Conservation (phyloP, 2,797 vertebrate species). For the Chiloscyllium punctatum region DNA sequence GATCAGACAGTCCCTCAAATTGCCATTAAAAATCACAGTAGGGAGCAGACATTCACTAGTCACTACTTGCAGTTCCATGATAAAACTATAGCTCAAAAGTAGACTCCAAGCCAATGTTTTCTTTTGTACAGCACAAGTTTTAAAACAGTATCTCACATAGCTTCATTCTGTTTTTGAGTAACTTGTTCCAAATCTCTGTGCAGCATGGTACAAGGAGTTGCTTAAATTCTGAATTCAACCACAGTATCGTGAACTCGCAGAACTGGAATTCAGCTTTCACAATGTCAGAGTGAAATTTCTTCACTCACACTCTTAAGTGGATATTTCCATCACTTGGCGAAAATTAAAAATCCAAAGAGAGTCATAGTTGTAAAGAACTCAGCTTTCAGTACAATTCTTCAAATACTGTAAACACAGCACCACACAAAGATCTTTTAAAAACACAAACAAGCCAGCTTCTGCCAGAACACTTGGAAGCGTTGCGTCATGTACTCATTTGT, state of each 20-base stretch:
- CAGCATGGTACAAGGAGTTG: neutral
- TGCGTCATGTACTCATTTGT: conserved; percentile 29
- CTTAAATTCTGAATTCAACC: conserved; percentile 5
- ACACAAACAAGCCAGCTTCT: conserved; percentile 3
- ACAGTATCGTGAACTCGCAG: neutral
- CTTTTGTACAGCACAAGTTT: conserved; percentile 6
- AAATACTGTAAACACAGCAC: neutral
- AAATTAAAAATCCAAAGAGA: neutral
- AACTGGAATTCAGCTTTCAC: neutral
- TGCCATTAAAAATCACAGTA: neutral
- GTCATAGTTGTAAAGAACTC: neutral
- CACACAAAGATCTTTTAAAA: neutral
- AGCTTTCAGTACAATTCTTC: neutral
- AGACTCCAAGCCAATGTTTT: neutral
- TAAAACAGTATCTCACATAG: neutral
- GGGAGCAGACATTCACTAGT: neutral
- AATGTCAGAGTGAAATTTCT: neutral
- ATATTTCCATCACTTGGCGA: neutral
- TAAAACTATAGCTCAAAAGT: neutral
- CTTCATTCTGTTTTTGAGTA: neutral
- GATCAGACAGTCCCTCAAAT: neutral
- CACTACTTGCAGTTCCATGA: neutral
- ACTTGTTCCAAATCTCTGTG: neutral
- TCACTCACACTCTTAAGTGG: neutral
- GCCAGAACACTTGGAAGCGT: neutral